These are phyloP conservation scores for Physella acuta DNA, from an alignment of 1,140 invertebrate genomes.

Conservation along the genomic window DNA sequence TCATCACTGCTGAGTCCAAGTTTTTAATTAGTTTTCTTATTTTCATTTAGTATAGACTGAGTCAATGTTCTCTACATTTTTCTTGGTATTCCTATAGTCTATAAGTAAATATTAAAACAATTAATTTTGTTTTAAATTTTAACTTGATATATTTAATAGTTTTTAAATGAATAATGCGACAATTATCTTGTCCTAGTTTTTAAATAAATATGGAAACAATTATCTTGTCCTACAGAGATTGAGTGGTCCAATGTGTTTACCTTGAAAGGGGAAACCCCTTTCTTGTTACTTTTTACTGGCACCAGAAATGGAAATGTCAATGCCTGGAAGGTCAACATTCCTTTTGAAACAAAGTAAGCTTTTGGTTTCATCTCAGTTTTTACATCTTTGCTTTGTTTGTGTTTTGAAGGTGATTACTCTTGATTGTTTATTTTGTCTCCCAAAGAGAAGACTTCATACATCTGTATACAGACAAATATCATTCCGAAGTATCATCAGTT, in stretches of 20 bases:
- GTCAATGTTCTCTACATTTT: too few species aligned
- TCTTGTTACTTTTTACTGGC: constrained; percentile 16
- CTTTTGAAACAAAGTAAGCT: constrained; percentile 13
- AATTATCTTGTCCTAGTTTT: neutral
- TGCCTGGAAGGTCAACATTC: neutral
- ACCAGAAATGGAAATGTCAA: neutral
- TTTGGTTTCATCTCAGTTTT: too few species aligned
- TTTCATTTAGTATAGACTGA: neutral
- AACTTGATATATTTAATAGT: neutral
- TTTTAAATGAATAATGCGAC: neutral
- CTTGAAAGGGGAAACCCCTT: neutral
- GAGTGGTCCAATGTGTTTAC: constrained; percentile 4
- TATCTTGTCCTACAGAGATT: constrained; percentile 5
- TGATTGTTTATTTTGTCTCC: neutral
- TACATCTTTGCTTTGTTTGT: too few species aligned
- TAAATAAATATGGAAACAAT: neutral
- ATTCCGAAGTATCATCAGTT: neutral
- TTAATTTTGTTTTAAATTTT: too few species aligned
- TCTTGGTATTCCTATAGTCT: too few species aligned
- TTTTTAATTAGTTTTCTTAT: too few species aligned
- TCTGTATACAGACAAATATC: constrained; percentile 10
- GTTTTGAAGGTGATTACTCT: too few species aligned
- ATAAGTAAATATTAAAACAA: too few species aligned
- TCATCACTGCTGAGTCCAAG: too few species aligned
- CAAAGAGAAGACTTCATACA: too few species aligned